phyloP scores from a whole-genome alignment of 2,888 invertebrate genomes.

The Seira ritae region DNA sequence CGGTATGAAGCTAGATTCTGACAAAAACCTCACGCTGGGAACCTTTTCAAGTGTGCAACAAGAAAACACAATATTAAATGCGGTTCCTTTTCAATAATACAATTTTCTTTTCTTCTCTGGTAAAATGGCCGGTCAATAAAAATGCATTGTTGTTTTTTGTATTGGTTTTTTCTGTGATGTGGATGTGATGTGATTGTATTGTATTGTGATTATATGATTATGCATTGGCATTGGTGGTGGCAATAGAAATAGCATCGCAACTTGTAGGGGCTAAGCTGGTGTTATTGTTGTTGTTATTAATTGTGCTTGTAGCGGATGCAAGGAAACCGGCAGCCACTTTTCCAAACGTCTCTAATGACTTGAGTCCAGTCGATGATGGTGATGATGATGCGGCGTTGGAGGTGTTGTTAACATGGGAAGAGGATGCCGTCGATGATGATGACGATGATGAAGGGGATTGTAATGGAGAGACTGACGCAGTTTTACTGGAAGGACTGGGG shows the following conservation, averaged over 20 bases:
- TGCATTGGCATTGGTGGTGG: conserved; percentile 62
- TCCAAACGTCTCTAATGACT: conserved; percentile 70
- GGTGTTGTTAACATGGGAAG: conserved; percentile 50
- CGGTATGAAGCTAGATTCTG: conserved; percentile 39
- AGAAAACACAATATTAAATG: not conserved
- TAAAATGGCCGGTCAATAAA: not conserved
- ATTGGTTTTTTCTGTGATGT: conserved; percentile 15
- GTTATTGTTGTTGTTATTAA: conserved; percentile 71
- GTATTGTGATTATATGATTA: conserved; percentile 23
- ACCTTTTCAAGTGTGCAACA: conserved; percentile 17
- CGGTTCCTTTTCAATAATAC: not conserved
- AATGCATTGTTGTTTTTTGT: conserved; percentile 15
- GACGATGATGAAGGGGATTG: conserved; percentile 33
- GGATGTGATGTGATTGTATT: too few species aligned
- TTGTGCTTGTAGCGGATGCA: conserved; percentile 69
- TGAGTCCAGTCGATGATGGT: conserved; percentile 48
- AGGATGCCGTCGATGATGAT: conserved; percentile 50
- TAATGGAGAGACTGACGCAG: conserved; percentile 32
- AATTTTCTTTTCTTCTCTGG: not conserved
- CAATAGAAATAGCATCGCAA: conserved; percentile 67
- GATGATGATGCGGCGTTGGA: conserved; percentile 39
- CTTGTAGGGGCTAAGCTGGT: conserved; percentile 62
- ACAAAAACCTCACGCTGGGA: conserved; percentile 58
- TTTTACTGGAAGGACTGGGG: conserved; percentile 53
- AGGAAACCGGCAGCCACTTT: conserved; percentile 73